A percentile compares a stretch with the other conserved stretches of the same genome.
phyloP scores from a whole-genome alignment of 2,113 vertebrate species.

The Speoplatyrhinus poulsoni region DNA sequence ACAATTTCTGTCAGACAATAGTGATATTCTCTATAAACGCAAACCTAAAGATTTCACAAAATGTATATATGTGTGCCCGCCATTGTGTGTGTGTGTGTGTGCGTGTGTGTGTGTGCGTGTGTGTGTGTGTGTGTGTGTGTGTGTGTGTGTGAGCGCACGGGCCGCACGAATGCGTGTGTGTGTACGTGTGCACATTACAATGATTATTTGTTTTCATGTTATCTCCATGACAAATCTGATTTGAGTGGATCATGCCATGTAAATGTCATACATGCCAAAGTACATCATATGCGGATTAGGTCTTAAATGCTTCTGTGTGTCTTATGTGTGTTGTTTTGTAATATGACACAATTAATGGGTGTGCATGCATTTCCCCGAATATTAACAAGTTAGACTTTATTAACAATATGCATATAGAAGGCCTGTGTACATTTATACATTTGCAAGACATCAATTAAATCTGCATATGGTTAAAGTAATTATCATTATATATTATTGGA shows the following conservation, averaged over 20 bases:
- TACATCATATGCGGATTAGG: conserved; percentile 50
- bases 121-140: background rate
- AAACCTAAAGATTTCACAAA: conserved; percentile 5
- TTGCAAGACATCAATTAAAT: conserved; percentile 62
- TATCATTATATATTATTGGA: conserved; percentile 70
- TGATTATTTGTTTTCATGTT: conserved; percentile 18
- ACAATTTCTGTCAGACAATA: too few relatives aligned
- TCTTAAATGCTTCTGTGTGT: conserved; percentile 51
- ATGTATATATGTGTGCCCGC: background rate
- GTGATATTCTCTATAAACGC: conserved; percentile 2
- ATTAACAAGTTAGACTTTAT: conserved; percentile 68
- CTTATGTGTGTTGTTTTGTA: conserved; percentile 50
- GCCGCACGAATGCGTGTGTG: too few relatives aligned
- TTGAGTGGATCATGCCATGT: conserved; percentile 37
- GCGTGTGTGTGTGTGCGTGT: too few relatives aligned
- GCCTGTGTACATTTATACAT: conserved; percentile 46
- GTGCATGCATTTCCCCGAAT: conserved; percentile 52
- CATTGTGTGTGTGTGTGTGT: conserved; percentile 5
- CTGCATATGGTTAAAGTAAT: conserved; percentile 73
- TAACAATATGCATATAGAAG: conserved; percentile 41
- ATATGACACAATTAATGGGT: conserved; percentile 56
- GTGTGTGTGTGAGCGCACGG: too few relatives aligned
- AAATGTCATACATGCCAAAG: conserved; percentile 55
- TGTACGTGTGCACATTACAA: too few relatives aligned
- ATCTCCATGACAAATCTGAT: conserved; percentile 46